A percentile compares a stretch with the other conserved stretches of the same genome.
Conservation (phyloP, 2,888 invertebrate genomes). For the Nomada hirtipes region DNA sequence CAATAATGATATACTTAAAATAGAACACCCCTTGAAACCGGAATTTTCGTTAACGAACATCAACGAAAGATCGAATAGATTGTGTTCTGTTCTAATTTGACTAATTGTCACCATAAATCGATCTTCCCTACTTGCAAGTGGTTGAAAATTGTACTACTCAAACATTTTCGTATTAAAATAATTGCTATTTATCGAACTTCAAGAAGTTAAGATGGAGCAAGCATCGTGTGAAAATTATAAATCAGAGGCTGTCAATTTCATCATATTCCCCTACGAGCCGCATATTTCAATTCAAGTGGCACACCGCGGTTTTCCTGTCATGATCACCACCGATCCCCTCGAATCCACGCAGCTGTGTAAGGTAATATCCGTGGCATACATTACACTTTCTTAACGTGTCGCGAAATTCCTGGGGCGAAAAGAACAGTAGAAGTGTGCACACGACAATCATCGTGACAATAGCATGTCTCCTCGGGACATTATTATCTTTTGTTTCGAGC, state of each 20-base stretch:
- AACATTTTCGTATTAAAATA: background rate
- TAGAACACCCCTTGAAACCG: too few species aligned
- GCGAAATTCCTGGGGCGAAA: constrained; percentile 27
- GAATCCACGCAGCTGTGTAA: constrained; percentile 35
- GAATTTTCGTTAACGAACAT: too few species aligned
- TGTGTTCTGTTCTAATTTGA: too few species aligned
- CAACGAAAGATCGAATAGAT: too few species aligned
- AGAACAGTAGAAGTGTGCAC: background rate
- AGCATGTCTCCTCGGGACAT: too few species aligned
- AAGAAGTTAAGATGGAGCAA: background rate
- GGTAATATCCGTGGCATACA: constrained; percentile 46
- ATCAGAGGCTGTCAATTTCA: background rate
- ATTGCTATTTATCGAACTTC: background rate
- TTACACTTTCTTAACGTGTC: constrained; percentile 28
- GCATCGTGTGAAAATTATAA: background rate
- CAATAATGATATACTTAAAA: too few species aligned
- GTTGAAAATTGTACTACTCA: too few species aligned
- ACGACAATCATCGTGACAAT: background rate
- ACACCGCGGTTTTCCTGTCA: constrained; percentile 34
- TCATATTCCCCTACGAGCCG: constrained; percentile 2
- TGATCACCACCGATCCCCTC: constrained; percentile 22
- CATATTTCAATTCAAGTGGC: constrained; percentile 11
- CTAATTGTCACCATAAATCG: too few species aligned
- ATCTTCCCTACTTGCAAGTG: too few species aligned
- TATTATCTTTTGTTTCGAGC: too few species aligned